phyloP scores from a whole-genome alignment of 2,888 invertebrate genomes.

The Drosophila siamana region DNA sequence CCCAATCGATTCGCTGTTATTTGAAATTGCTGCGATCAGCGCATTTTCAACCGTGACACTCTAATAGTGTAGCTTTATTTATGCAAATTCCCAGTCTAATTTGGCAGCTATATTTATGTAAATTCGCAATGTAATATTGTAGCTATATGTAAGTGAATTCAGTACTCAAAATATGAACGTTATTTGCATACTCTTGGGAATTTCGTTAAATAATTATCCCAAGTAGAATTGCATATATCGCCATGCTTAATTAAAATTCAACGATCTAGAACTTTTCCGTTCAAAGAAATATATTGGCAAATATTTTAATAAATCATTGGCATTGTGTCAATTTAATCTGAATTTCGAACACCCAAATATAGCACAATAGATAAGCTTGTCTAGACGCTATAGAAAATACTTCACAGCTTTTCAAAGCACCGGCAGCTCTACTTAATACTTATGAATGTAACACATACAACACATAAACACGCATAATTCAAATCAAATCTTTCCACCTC shows the following conservation, averaged over 20 bases:
- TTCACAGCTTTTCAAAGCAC: constrained; percentile 8
- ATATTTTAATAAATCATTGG: constrained; percentile 6
- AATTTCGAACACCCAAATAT: background rate
- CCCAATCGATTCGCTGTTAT: background rate
- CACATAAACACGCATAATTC: background rate
- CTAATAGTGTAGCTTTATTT: background rate
- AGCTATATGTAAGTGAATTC: background rate
- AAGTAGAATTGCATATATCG: background rate
- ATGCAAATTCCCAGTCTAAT: background rate
- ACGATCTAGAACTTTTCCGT: constrained; percentile 7
- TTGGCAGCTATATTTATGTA: background rate
- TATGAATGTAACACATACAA: background rate
- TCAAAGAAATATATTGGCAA: background rate
- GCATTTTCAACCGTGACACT: constrained; percentile 4
- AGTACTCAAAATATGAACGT: background rate
- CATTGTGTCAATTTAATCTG: constrained; percentile 8
- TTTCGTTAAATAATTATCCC: background rate
- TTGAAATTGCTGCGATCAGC: background rate
- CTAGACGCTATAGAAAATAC: constrained; percentile 8
- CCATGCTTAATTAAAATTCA: constrained; percentile 8
- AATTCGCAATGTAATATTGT: background rate
- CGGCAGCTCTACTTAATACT: background rate
- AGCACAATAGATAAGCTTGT: constrained; percentile 2
- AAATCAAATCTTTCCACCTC: constrained; percentile 18
- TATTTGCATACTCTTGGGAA: constrained; percentile 13